Evolutionary conservation across 2,113 vertebrate genomes (phyloP).

Genomic region (Callocephalon fimbriatum): DNA sequence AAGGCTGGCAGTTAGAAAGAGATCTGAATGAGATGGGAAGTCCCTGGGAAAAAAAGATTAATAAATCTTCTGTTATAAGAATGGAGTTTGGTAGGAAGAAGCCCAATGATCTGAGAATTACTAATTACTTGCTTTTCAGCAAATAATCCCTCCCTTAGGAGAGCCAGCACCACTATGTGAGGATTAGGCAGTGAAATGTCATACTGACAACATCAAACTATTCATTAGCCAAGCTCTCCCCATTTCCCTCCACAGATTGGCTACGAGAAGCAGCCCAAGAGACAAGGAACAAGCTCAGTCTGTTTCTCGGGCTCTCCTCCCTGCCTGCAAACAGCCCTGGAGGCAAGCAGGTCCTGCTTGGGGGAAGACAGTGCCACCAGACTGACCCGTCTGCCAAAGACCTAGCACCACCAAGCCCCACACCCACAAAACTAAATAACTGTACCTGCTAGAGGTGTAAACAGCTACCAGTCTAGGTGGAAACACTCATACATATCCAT

Average conservation of each 20-base stretch:
- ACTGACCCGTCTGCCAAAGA: background rate
- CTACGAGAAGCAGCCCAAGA: background rate
- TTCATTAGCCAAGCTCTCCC: background rate
- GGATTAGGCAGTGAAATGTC: background rate
- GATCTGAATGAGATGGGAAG: background rate
- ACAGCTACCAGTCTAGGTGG: background rate
- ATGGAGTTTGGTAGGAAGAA: background rate
- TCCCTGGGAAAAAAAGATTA: background rate
- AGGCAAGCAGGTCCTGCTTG: background rate
- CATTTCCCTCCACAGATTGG: background rate
- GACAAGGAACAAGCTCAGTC: rapidly evolving
- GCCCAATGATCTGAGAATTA: background rate
- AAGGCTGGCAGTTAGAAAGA: background rate
- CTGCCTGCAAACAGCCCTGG: background rate
- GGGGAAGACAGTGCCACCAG: background rate
- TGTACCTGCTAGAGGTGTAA: background rate
- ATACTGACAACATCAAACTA: background rate
- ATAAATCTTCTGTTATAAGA: background rate
- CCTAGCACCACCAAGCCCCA: background rate
- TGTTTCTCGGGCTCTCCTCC: background rate
- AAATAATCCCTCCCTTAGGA: background rate
- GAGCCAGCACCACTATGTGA: background rate
- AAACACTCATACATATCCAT: background rate
- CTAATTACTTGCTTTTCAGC: background rate
- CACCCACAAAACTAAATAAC: rapidly evolving